Conservation (phyloP, 1,140 invertebrate species). For the Pomacea maculata region DNA sequence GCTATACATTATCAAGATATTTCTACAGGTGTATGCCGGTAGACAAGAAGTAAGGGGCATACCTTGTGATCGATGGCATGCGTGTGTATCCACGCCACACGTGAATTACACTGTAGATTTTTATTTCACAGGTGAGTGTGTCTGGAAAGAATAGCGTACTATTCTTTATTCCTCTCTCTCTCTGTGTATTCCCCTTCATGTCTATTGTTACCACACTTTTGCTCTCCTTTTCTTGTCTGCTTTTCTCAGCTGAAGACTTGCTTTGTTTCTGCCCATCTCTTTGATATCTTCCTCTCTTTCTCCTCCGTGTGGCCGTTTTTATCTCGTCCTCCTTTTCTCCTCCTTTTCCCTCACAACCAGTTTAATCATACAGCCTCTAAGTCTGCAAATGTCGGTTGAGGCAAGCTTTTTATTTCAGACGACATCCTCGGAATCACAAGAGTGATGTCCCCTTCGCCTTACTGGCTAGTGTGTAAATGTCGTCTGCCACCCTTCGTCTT, state of each 20-base stretch:
- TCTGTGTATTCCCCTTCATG: too few relatives aligned
- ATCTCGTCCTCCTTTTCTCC: too few relatives aligned
- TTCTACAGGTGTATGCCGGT: slow-evolving; percentile 8
- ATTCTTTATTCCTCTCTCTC: neutral
- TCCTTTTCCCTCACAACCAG: neutral
- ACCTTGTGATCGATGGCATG: slow-evolving; percentile 7
- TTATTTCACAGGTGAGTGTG: slow-evolving; percentile 11
- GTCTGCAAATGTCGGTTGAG: too few relatives aligned
- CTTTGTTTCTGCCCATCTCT: neutral
- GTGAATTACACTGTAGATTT: slow-evolving; percentile 1
- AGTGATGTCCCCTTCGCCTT: too few relatives aligned
- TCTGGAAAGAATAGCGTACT: neutral
- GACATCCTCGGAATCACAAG: too few relatives aligned
- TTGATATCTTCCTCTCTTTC: neutral
- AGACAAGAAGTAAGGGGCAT: slow-evolving; percentile 5
- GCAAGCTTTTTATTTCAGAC: too few relatives aligned
- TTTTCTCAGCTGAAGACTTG: neutral
- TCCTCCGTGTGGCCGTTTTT: neutral
- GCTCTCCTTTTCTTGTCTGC: too few relatives aligned
- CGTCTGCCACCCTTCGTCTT: too few relatives aligned
- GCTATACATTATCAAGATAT: too few relatives aligned
- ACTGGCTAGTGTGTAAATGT: too few relatives aligned
- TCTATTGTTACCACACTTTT: too few relatives aligned
- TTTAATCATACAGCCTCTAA: neutral
- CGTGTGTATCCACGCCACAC: slow-evolving; percentile 1